Percentiles rank a stretch among this genome's conserved stretches.
phyloP scores from a whole-genome alignment of 2,797 vertebrate genomes.

The Eulemur coronatus region DNA sequence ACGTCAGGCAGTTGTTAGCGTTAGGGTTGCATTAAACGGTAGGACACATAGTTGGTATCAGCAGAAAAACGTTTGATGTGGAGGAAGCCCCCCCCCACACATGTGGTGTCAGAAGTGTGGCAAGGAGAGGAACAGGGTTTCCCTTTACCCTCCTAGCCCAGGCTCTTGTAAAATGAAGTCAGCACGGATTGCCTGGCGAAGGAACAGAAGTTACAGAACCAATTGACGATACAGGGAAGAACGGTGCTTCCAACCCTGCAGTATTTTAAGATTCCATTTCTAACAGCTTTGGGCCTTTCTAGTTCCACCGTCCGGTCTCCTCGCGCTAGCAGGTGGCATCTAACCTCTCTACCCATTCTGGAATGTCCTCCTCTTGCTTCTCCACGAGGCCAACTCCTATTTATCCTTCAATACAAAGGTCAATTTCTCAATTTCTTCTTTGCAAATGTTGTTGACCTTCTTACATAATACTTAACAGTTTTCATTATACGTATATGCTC shows the following conservation, averaged over 20 bases:
- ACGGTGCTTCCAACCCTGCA: background rate
- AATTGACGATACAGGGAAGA: background rate
- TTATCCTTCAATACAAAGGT: background rate
- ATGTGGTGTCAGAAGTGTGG: no score
- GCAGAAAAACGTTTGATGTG: background rate
- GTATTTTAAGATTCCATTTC: background rate
- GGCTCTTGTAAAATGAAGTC: background rate
- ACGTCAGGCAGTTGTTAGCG: background rate
- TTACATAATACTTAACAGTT: background rate
- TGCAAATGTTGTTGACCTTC: background rate
- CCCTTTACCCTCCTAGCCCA: background rate
- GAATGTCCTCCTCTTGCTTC: background rate
- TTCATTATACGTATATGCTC: background rate
- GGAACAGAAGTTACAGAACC: background rate
- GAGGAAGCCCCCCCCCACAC: background rate
- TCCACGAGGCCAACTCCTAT: background rate
- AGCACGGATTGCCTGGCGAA: background rate
- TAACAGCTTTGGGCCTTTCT: background rate
- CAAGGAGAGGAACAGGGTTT: background rate
- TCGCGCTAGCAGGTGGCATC: no score
- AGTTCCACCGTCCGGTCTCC: accelerated
- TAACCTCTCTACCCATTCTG: background rate
- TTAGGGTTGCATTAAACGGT: background rate
- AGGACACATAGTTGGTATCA: background rate
- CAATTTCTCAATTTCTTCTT: background rate